Conservation (phyloP, 2,888 invertebrate genomes). For the Parnassius mnemosyne region DNA sequence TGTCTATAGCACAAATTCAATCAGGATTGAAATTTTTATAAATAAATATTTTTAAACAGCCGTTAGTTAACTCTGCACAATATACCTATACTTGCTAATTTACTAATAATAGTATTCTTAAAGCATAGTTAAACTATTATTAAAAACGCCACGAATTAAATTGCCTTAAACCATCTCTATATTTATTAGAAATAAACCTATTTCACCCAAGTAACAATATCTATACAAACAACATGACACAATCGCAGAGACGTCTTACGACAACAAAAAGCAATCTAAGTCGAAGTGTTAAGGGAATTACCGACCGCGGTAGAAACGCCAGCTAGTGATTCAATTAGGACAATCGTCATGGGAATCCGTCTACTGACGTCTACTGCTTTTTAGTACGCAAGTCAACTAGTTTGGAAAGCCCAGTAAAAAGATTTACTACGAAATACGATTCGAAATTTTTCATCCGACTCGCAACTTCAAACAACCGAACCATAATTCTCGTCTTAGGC, state of each 20-base stretch:
- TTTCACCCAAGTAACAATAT: neutral
- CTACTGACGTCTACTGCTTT: slow-evolving; percentile 28
- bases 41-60: too few species aligned
- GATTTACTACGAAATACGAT: neutral
- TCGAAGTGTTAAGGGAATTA: slow-evolving; percentile 68
- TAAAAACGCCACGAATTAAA: too few species aligned
- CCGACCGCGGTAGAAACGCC: slow-evolving; percentile 46
- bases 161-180: too few species aligned
- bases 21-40: too few species aligned
- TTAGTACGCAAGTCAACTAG: neutral
- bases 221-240: slow-evolving; percentile 25
- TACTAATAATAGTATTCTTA: too few species aligned
- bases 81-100: too few species aligned
- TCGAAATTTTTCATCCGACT: slow-evolving; percentile 10
- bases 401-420: too few species aligned
- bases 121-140: too few species aligned
- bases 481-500: slow-evolving; percentile 63
- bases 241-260: slow-evolving; percentile 33
- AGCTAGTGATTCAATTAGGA: slow-evolving; percentile 69
- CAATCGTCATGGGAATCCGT: slow-evolving; percentile 50
- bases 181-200: neutral
- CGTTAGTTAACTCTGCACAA: too few species aligned
- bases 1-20: too few species aligned
- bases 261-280: slow-evolving; percentile 63
- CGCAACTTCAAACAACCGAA: slow-evolving; percentile 7